A percentile compares a stretch with the other conserved stretches of the same genome.
Evolutionary conservation across 2,113 vertebrate genomes (phyloP).

Genomic region (Oxyruncus cristatus): DNA sequence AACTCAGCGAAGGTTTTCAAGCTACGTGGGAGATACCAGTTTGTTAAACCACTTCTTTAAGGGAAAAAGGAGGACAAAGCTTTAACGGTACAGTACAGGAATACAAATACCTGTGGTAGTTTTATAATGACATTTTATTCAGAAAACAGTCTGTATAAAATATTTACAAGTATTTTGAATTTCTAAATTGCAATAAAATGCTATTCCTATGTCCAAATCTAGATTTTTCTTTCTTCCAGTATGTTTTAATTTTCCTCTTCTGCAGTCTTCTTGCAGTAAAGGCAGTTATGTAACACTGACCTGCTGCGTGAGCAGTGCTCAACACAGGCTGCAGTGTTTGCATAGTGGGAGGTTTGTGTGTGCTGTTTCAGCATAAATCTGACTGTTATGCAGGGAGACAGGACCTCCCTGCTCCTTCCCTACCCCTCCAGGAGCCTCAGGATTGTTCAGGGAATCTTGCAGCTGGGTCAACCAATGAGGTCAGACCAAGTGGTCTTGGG

Average conservation of each 20-base stretch:
- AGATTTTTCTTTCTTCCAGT: background rate
- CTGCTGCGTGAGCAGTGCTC: background rate
- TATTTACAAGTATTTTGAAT: conserved; percentile 16
- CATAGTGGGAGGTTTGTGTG: background rate
- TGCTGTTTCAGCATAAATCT: background rate
- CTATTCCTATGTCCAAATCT: background rate
- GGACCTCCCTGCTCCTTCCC: too few species aligned
- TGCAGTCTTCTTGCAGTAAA: background rate
- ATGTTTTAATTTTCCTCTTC: background rate
- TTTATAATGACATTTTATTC: conserved; percentile 48
- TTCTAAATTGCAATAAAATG: conserved; percentile 17
- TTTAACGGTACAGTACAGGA: background rate
- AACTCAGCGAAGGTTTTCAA: background rate
- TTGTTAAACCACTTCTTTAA: background rate
- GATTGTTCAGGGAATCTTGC: background rate
- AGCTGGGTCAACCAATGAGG: background rate
- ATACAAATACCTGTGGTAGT: background rate
- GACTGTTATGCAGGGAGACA: background rate
- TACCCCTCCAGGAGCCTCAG: background rate
- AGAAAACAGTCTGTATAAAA: conserved; percentile 34
- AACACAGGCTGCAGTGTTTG: background rate
- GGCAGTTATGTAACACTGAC: background rate
- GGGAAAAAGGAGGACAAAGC: background rate
- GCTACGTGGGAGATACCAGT: background rate
- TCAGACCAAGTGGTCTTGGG: background rate